These are phyloP conservation scores for Tursiops truncatus DNA, from an alignment of 2,113 vertebrate species.

Conservation along the genomic window DNA sequence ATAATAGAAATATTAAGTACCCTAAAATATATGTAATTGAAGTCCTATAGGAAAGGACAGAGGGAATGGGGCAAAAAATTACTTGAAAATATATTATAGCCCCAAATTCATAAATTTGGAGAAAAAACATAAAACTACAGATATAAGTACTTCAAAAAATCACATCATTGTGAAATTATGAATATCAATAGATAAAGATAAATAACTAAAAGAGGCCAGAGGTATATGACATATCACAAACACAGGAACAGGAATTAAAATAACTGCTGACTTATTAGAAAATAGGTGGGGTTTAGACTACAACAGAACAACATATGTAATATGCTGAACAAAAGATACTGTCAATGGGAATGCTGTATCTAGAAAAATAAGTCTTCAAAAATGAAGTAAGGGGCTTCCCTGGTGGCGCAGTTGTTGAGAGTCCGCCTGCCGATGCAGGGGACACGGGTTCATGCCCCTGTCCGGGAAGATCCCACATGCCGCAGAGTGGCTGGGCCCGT, in stretches of 20 bases:
- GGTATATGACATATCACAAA: background rate
- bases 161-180: background rate
- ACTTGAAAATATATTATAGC: background rate
- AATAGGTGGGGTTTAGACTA: background rate
- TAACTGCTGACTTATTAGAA: background rate
- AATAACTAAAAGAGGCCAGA: background rate
- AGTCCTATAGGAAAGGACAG: background rate
- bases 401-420: no score
- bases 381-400: background rate
- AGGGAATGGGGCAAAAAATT: background rate
- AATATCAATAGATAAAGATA: background rate
- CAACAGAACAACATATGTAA: background rate
- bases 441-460: no score
- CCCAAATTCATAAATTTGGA: background rate
- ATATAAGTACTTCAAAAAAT: background rate
- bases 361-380: background rate
- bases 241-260: background rate
- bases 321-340: background rate
- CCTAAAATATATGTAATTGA: background rate
- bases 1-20: background rate
- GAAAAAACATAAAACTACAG: background rate
- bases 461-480: no score
- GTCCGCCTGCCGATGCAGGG: no score
- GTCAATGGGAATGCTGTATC: background rate
- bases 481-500: no score